Conservation (phyloP, 2,113 vertebrate species). For the Atherinomorus stipes region DNA sequence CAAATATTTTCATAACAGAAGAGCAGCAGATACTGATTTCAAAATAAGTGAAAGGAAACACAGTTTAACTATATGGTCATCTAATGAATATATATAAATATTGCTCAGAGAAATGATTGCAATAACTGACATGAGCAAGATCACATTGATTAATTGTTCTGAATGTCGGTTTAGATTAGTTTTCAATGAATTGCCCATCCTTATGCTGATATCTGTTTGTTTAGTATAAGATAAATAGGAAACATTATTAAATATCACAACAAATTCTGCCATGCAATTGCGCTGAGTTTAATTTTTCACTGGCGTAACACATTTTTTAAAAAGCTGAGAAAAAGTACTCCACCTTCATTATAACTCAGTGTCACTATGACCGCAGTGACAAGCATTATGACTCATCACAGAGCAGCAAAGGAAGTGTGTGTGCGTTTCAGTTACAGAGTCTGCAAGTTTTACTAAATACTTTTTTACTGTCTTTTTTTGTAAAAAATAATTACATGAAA, state of each 20-base stretch:
- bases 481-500: neutral
- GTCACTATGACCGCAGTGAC: neutral
- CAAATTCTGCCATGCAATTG: neutral
- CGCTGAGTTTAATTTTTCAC: neutral
- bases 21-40: too few relatives aligned
- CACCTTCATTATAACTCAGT: constrained; percentile 38
- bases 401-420: neutral
- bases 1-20: too few relatives aligned
- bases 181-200: too few relatives aligned
- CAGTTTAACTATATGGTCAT: too few relatives aligned
- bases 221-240: neutral
- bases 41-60: too few relatives aligned
- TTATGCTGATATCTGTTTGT: neutral
- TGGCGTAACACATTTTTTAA: neutral
- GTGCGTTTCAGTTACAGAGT: neutral
- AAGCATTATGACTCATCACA: constrained; percentile 43
- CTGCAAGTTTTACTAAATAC: too few relatives aligned
- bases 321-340: neutral
- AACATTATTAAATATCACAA: constrained; percentile 1
- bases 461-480: too few relatives aligned
- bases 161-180: too few relatives aligned
- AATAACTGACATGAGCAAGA: too few relatives aligned
- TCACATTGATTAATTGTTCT: too few relatives aligned
- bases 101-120: too few relatives aligned
- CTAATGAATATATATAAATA: too few relatives aligned